These are phyloP conservation scores for Corvus hawaiiensis DNA, from an alignment of 2,113 vertebrate genomes.

Conservation along the genomic window DNA sequence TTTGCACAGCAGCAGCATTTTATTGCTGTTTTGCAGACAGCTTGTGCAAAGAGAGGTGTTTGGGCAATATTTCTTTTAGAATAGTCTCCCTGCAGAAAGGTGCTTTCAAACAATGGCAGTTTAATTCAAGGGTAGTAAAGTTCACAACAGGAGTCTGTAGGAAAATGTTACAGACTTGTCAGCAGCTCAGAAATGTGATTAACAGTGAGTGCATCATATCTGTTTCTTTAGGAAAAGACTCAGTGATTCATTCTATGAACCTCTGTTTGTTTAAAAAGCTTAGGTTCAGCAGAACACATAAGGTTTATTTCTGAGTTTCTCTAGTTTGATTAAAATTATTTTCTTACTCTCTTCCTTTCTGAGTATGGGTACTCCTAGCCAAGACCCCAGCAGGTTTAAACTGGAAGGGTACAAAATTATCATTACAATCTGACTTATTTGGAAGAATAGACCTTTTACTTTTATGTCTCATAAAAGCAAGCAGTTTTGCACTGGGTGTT, in stretches of 20 bases:
- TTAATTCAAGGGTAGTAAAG: neutral
- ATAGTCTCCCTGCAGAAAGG: neutral
- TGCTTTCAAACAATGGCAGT: neutral
- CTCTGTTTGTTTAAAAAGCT: neutral
- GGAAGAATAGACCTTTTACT: no score
- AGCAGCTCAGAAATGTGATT: neutral
- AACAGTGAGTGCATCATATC: neutral
- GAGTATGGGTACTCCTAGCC: neutral
- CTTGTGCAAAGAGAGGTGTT: neutral
- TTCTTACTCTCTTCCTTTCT: neutral
- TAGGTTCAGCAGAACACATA: neutral
- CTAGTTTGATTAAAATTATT: neutral
- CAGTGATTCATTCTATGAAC: neutral
- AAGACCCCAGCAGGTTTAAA: neutral
- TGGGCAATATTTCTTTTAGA: neutral
- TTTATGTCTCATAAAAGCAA: no score
- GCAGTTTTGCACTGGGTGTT: no score
- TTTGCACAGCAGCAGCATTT: neutral
- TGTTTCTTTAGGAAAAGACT: neutral
- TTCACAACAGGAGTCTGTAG: neutral
- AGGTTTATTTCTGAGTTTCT: neutral
- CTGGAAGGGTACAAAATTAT: neutral
- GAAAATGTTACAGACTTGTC: neutral
- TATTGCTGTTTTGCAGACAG: neutral
- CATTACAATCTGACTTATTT: no score